A percentile compares a stretch with the other conserved stretches of the same genome.
Conservation (phyloP, 2,888 invertebrate genomes). For the Apantesis nais region DNA sequence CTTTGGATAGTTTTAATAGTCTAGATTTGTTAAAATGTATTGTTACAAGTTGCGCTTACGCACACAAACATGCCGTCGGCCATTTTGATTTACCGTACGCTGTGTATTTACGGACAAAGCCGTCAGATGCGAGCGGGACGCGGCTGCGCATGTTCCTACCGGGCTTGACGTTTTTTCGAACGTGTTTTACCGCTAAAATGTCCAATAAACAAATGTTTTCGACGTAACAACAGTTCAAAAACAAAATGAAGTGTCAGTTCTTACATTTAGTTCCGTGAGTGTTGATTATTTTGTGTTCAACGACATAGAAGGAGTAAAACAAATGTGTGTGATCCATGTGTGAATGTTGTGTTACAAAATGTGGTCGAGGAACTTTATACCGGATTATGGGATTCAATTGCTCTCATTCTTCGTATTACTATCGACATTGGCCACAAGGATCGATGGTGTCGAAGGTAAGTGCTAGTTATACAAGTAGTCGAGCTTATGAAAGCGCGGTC, state of each 20-base stretch:
- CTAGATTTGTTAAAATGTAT: constrained; percentile 51
- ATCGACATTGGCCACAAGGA: constrained; percentile 76
- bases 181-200: constrained; percentile 85
- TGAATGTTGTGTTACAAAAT: constrained; percentile 87
- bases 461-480: constrained; percentile 63
- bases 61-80: constrained; percentile 75
- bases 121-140: constrained; percentile 85
- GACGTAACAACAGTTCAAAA: constrained; percentile 79
- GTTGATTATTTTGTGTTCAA: constrained; percentile 76
- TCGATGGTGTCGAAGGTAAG: constrained; percentile 87
- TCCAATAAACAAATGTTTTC: constrained; percentile 70
- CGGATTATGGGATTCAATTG: constrained; percentile 89
- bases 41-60: constrained; percentile 73
- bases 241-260: constrained; percentile 85
- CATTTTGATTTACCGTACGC: constrained; percentile 85
- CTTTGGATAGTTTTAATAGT: constrained; percentile 35
- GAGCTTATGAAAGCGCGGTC: constrained; percentile 82
- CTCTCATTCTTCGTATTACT: constrained; percentile 77
- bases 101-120: constrained; percentile 86
- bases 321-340: constrained; percentile 86
- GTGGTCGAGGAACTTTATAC: constrained; percentile 89
- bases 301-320: constrained; percentile 82
- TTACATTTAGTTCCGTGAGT: constrained; percentile 85
- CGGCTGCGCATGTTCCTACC: constrained; percentile 83
- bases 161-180: constrained; percentile 74